Conservation (phyloP, 2,797 vertebrate genomes). For the Notolepis coatsorum region DNA sequence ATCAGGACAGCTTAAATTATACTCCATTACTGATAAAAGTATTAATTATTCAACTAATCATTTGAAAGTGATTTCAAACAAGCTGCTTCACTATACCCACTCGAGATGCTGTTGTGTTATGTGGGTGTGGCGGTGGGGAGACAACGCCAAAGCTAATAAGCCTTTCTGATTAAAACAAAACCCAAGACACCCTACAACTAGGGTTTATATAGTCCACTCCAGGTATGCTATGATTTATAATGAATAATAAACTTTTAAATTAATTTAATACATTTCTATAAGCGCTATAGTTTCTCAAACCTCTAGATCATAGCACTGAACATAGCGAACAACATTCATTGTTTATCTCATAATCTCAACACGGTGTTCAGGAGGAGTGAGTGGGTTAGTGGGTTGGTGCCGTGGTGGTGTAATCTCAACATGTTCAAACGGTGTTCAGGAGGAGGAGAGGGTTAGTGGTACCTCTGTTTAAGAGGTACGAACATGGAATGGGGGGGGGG, state of each 20-base stretch:
- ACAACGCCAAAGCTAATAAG: constrained; percentile 4
- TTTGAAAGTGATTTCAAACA: too few species aligned
- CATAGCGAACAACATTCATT: background rate
- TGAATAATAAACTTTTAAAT: background rate
- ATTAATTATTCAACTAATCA: too few species aligned
- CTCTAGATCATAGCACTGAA: constrained; percentile 14
- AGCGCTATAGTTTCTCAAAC: background rate
- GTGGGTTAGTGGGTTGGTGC: too few species aligned
- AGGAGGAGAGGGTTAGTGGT: too few species aligned
- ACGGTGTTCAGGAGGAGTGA: background rate
- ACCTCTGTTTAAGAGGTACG: too few species aligned
- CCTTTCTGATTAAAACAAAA: too few species aligned
- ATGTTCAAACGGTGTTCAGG: too few species aligned
- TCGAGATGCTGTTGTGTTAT: background rate
- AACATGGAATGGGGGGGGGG: background rate
- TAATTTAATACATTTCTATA: constrained; percentile 24
- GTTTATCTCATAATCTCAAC: background rate
- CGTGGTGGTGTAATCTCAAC: too few species aligned
- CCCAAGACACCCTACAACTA: background rate
- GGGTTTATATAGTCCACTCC: background rate
- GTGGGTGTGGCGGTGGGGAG: background rate
- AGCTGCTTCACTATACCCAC: too few species aligned
- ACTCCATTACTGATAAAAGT: too few species aligned
- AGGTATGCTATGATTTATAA: background rate
- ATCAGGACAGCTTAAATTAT: too few species aligned